Evolutionary conservation across 1,140 invertebrate species (phyloP), one percentile per base, ranked within the genome.

Genomic region (Platyura marginata): DNA sequence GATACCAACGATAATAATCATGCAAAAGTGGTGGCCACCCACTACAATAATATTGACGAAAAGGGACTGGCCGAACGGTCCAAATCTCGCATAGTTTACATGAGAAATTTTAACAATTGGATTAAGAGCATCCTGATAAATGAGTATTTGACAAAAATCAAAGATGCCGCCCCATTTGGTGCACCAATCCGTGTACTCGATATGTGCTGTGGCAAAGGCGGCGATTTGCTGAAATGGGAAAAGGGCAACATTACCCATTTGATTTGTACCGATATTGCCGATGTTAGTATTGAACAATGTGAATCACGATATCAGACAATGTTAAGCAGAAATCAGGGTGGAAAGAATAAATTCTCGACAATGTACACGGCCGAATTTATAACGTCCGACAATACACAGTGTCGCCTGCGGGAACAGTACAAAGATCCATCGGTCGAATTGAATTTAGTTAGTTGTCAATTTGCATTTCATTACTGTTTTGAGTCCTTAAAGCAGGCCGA

Each of bases 91-190:
- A 98, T 98, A 48, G 81, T 90, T 52, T 81, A 85, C 55, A 71
- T 98, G 65, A 71, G 95, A 48, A 98, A 96, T 64, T 95, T 97
- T 56, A 98, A 98, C 61, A 99, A 99, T 63, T 98, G 94, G 94
- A 80, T 96, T 8, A 98, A 99, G 67, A 66, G 86, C 61, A 86
- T 91, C 66, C 65, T 95, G 1, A 96, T 98, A 51, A 74, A 72
- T 54, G 74, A 82, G 56, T 80, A 77, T 54, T 58, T 77, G 39
- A 63, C 65, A 39, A 72, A 77, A 54, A 61, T 83, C 2, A 72
- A 72, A 49, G 62, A 75, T 46, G 63, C 64, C 25, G 72, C 67
- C 43, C 67, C 67, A 48, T 65, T 74, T 41, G 72, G 72, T 21
- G 62, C 65, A 42, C 62, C 69, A 5, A 49, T 81, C 5, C 67